These are phyloP conservation scores for Narcine bancroftii DNA, from an alignment of 2,113 vertebrate genomes.

Conservation along the genomic window DNA sequence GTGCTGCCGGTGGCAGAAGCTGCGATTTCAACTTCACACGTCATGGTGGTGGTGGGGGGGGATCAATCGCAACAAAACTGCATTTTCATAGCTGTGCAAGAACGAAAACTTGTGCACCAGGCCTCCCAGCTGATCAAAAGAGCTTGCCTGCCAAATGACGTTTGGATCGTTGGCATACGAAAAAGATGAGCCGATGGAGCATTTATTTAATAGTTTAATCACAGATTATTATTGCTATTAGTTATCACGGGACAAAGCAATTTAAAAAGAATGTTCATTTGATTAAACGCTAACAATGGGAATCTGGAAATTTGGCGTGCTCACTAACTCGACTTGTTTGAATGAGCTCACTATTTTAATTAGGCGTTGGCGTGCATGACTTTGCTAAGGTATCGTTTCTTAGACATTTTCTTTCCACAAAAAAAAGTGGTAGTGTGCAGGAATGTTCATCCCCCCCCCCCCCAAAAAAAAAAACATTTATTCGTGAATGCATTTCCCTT, in stretches of 20 bases:
- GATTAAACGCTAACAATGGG: neutral
- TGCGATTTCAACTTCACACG: neutral
- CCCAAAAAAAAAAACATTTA: neutral
- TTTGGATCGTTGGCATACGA: neutral
- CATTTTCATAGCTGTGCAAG: neutral
- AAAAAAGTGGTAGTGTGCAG: neutral
- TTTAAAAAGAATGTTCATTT: neutral
- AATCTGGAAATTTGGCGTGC: neutral
- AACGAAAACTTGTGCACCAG: neutral
- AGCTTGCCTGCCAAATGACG: neutral
- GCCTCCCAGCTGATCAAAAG: neutral
- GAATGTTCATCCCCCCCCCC: neutral
- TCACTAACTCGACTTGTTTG: neutral
- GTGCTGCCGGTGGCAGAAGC: neutral
- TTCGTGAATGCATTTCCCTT: neutral
- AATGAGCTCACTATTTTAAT: neutral
- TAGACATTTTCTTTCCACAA: neutral
- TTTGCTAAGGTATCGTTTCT: neutral
- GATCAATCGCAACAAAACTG: conserved; percentile 23
- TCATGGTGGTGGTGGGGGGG: too few relatives aligned
- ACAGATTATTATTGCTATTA: neutral
- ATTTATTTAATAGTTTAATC: neutral
- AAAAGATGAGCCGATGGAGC: too few relatives aligned
- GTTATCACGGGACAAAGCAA: neutral
- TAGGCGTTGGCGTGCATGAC: neutral